Conservation (phyloP, 1,140 invertebrate genomes). For the Pteromalus puparum region DNA sequence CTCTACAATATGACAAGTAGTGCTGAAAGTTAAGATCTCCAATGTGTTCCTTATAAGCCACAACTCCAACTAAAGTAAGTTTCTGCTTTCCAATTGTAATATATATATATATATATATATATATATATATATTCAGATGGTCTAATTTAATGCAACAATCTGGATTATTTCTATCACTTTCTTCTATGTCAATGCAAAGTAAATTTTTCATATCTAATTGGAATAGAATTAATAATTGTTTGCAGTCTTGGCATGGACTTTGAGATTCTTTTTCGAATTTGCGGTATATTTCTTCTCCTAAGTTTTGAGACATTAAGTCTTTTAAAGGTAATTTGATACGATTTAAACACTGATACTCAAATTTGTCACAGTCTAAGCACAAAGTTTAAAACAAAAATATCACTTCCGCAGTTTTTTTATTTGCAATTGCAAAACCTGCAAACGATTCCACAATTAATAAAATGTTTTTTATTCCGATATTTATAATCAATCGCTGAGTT, state of each 20-base stretch:
- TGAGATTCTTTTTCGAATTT: neutral
- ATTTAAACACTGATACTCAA: neutral
- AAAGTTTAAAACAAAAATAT: neutral
- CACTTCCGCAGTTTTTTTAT: neutral
- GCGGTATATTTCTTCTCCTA: neutral
- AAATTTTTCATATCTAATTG: constrained; percentile 3
- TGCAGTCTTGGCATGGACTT: constrained; percentile 2
- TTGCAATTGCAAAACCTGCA: too few species aligned
- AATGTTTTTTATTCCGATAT: too few species aligned
- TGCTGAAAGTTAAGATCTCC: neutral
- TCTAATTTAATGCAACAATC: neutral
- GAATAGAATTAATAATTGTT: neutral
- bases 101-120: too few species aligned
- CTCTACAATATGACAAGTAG: constrained; percentile 4
- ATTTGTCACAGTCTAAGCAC: neutral
- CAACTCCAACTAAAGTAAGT: neutral
- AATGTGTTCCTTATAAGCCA: neutral
- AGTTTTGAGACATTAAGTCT: neutral
- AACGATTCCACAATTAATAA: too few species aligned
- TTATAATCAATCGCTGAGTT: too few species aligned
- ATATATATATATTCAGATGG: neutral
- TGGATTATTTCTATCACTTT: neutral
- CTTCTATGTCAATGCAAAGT: neutral
- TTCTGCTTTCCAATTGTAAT: neutral
- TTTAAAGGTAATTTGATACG: neutral